Percentiles rank a stretch among this genome's conserved stretches.
Conservation (phyloP, 2,113 vertebrate genomes). For the Ranitomeya variabilis region DNA sequence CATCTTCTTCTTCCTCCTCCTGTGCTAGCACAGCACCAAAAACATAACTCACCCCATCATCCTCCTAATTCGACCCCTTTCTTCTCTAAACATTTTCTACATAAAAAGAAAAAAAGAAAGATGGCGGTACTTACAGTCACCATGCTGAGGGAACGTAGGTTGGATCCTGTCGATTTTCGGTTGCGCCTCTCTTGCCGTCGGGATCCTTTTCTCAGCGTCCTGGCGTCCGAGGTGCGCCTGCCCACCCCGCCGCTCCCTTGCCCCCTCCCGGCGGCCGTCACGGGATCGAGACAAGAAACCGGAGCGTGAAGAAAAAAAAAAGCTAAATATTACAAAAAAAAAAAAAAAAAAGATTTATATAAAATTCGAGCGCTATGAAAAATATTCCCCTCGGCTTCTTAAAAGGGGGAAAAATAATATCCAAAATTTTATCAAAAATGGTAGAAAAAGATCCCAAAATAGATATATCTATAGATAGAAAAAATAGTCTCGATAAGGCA, state of each 20-base stretch:
- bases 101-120: constrained; percentile 16
- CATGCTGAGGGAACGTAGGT: constrained; percentile 56
- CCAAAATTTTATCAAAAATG: constrained; percentile 9
- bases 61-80: constrained; percentile 29
- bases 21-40: constrained; percentile 1
- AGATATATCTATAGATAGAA: constrained; percentile 35
- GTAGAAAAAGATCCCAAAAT: constrained; percentile 48
- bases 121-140: constrained; percentile 58
- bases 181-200: constrained; percentile 45
- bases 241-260: constrained; percentile 43
- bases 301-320: constrained; percentile 30
- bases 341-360: constrained; percentile 25
- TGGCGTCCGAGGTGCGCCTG: constrained; percentile 42
- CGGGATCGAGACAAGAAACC: constrained; percentile 47
- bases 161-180: constrained; percentile 51
- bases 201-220: constrained; percentile 17
- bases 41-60: background rate
- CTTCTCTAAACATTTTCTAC: background rate
- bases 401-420: constrained; percentile 23
- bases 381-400: constrained; percentile 26
- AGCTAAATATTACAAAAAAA: background rate
- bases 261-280: constrained; percentile 53
- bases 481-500: constrained; percentile 18
- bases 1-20: constrained; percentile 27
- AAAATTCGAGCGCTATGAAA: background rate